Base-by-base conservation (phyloP, 2,888 invertebrate species). In the Globia sparganii region DNA sequence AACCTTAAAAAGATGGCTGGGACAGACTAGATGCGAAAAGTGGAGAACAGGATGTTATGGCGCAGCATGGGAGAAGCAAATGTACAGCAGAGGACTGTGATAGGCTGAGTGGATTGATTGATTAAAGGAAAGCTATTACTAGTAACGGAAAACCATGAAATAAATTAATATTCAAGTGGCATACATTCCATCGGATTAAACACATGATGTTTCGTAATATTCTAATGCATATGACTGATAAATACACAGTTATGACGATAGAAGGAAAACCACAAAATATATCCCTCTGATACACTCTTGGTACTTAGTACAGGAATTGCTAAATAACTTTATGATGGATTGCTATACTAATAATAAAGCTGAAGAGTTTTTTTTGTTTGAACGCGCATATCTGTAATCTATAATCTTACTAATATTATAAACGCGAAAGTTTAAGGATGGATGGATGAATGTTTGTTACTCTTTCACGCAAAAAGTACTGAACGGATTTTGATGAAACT, bases 201-300 rank as follows among this genome's bases (percentile, higher is more conserved):
- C 34, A 25, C 53, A 53, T n/a, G 11, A 56, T 56, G n/a, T 56
- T n/a, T n/a, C 25, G 4, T 56, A 53, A n/a, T 31, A 31, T 46
- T 46, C 6, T 4, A 31, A 4, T 8, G 1, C 25, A 4, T 31
- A 67, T 5, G 28, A 28, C 15, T n/a, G 37, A 25, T 43, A 43
- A 40, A 34, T 9, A 34, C n/a, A 34, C 1, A 56, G 6, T n/a
- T 15, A 18, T n/a, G 68, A 11, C 34, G 6, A 53, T n/a, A 5
- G 18, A 68, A 34, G 68, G 68, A 34, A 68, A 68, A 53, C 34
- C 67, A 53, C 34, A n/a, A 34, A n/a, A n/a, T 53, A 53, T 49
- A 25, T n/a, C 18, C 5, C 3, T 18, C 6, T 53, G 5, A 34
- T 34, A n/a, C 9, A 68, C 11, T 49, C 31, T n/a, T 4, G 9